Conservation (phyloP, 35 echinoderm and acorn worm species). For the Apostichopus californicus region DNA sequence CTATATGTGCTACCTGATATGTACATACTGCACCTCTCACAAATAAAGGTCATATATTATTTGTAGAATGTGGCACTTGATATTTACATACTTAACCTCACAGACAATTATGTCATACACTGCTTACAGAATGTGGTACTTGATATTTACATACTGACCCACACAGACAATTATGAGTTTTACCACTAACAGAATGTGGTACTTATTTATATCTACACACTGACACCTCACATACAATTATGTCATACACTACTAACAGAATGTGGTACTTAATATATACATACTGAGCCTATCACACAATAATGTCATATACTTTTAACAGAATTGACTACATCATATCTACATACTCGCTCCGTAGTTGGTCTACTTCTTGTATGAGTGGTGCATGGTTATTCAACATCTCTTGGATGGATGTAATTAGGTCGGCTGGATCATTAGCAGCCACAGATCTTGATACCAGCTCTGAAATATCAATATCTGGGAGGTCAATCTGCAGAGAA, state of each 20-base stretch:
- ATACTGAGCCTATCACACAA: not conserved
- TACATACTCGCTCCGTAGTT: conserved; percentile 24
- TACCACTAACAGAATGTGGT: too few species aligned
- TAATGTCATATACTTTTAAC: not conserved
- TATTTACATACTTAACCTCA: too few species aligned
- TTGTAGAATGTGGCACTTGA: too few species aligned
- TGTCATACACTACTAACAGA: not conserved
- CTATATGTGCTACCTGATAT: not conserved
- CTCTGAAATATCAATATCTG: conserved; percentile 16
- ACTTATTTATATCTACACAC: too few species aligned
- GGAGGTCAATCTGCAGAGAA: conserved; percentile 13
- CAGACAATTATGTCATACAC: too few species aligned
- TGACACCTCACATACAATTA: too few species aligned
- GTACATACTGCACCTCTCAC: not conserved
- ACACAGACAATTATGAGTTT: too few species aligned
- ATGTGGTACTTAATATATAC: not conserved
- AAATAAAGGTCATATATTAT: not conserved
- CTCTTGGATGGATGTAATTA: conserved; percentile 4
- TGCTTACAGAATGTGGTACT: too few species aligned
- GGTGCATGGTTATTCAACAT: conserved; percentile 26
- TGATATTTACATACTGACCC: too few species aligned
- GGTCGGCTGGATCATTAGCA: not conserved
- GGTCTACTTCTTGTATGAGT: conserved; percentile 28
- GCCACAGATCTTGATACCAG: not conserved
- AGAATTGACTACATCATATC: not conserved